Evolutionary conservation across 2,113 vertebrate species (phyloP), one percentile per base, ranked within the genome.

Genomic region (Aegotheles bennettii): DNA sequence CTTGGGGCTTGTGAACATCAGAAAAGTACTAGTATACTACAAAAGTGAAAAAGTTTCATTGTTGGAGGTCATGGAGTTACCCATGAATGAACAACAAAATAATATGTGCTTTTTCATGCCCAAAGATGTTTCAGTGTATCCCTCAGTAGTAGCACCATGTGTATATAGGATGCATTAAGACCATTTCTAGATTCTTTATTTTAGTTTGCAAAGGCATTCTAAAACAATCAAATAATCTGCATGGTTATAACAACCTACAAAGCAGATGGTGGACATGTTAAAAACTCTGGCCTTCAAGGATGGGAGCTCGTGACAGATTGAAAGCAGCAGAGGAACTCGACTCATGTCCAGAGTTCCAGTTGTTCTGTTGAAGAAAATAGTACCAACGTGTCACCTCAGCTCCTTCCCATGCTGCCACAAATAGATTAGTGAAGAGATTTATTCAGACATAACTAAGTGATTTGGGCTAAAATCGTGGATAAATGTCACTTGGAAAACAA

Each of bases 211-310:
- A 82, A 90, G 48, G 69, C 45, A 33, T 76, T 76, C n/a, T 64
- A 65, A 85, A 87, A 12, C 40, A 51, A 87, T 7, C 8, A 48
- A 73, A 20, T 75, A 87, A 26, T 79, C 40, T 76, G 25, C 53
- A 60, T 36, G 75, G 68, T 38, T 69, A 7, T 5, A 57, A 5
- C 33, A 83, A 88, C 43, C 43, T 25, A 65, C 36, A 21, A 65
- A 78, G 56, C 79, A 96, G 92, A 91, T 80, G 78, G 95, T 5
- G 19, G 74, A 79, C 45, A n/a, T 57, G 67, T 61, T 95, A 85
- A 82, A 76, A 91, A 54, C 67, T 75, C 57, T 45, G 65, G 70
- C 71, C 92, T 95, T 96, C 79, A 79, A 94, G 59, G 81, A 42
- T 13, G 50, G 67, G 45, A 92, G 63, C 45, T 83, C 0, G 0